Percentiles rank a stretch among this genome's conserved stretches.
These are phyloP conservation scores for Melangyna quadrimaculata DNA, from an alignment of 2,888 invertebrate genomes.

Conservation along the genomic window DNA sequence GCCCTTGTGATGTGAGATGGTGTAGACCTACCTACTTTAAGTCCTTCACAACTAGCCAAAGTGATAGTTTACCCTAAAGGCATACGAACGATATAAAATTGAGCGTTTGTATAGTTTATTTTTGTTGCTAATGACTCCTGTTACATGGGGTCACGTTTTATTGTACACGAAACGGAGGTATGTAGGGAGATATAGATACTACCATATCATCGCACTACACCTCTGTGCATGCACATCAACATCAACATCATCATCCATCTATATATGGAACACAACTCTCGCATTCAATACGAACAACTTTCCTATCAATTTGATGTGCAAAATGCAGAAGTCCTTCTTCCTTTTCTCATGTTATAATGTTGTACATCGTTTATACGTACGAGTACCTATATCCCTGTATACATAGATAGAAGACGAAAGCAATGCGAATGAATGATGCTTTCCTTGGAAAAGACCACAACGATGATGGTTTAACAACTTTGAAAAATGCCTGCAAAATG, in stretches of 20 bases:
- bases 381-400: neutral
- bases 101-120: conserved; percentile 44
- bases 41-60: conserved; percentile 15
- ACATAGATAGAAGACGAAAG: neutral
- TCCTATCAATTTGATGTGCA: conserved; percentile 49
- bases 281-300: conserved; percentile 13
- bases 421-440: conserved; percentile 51
- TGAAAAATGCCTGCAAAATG: conserved; percentile 63
- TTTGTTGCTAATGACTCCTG: conserved; percentile 56
- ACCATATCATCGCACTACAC: neutral
- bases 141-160: conserved; percentile 61
- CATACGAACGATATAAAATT: conserved; percentile 11
- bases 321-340: conserved; percentile 55
- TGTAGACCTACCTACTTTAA: neutral
- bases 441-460: conserved; percentile 54
- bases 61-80: conserved; percentile 21
- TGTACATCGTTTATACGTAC: no score
- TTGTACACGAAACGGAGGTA: neutral
- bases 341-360: neutral
- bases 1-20: neutral
- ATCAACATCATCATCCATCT: neutral
- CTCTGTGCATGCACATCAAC: neutral
- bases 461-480: conserved; percentile 63
- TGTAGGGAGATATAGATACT: neutral
- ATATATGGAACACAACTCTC: neutral